Evolutionary conservation across 2,888 invertebrate genomes (phyloP).

Genomic region (Dryobotodes eremita): DNA sequence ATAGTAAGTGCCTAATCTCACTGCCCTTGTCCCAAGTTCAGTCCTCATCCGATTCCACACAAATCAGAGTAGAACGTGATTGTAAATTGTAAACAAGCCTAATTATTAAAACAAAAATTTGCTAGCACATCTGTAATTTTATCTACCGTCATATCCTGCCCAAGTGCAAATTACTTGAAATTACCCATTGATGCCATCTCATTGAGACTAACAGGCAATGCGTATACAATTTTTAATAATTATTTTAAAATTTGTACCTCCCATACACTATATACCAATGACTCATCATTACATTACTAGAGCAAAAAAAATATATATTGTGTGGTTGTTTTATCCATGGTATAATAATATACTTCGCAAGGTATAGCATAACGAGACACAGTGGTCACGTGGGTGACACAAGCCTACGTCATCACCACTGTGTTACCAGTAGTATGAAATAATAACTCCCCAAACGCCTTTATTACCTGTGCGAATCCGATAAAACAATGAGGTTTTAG

Average conservation of each 20-base stretch:
- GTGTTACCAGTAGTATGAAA: too few species aligned
- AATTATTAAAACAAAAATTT: not conserved
- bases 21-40: not conserved
- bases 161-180: constrained; percentile 9
- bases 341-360: too few species aligned
- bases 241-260: not conserved
- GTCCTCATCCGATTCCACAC: too few species aligned
- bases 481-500: too few species aligned
- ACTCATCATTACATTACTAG: not conserved
- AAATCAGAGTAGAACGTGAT: constrained; percentile 1
- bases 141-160: constrained; percentile 4
- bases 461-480: too few species aligned
- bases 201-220: not conserved
- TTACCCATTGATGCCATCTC: constrained; percentile 6
- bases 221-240: not conserved
- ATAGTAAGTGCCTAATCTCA: too few species aligned
- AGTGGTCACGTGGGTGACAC: too few species aligned
- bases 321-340: not conserved
- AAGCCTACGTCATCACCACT: too few species aligned
- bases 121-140: not conserved
- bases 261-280: not conserved
- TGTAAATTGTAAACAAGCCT: not conserved
- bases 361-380: too few species aligned
- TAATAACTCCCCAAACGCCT: too few species aligned
- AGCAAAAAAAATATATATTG: not conserved